Conservation (phyloP, 2,888 invertebrate genomes). For the Lepeophtheirus nordmannii region DNA sequence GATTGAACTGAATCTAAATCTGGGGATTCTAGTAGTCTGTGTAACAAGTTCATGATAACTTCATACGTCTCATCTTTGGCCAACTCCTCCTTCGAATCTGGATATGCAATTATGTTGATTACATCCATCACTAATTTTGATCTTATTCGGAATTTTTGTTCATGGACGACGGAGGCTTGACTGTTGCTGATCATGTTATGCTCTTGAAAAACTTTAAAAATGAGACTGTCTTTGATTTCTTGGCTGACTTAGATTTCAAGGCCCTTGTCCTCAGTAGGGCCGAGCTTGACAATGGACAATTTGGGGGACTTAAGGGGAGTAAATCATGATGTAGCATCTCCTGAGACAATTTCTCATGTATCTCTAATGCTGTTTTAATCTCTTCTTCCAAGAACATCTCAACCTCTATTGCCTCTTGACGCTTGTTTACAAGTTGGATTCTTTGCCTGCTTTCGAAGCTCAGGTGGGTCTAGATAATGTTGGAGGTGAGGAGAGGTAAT, state of each 20-base stretch:
- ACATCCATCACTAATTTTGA: background rate
- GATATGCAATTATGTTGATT: background rate
- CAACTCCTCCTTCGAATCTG: background rate
- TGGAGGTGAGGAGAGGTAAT: no score
- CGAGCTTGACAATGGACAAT: no score
- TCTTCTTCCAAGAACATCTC: no score
- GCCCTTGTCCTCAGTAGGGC: no score
- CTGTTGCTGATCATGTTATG: background rate
- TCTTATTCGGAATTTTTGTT: background rate
- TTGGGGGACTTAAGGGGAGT: no score
- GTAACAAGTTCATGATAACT: background rate
- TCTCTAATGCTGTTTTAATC: no score
- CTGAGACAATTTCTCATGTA: no score
- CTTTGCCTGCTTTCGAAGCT: no score
- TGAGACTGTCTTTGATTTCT: background rate
- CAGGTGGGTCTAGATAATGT: no score
- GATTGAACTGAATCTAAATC: background rate
- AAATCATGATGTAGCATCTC: no score
- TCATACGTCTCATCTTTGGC: background rate
- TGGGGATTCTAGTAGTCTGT: background rate
- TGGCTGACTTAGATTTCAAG: background rate
- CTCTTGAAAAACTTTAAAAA: background rate
- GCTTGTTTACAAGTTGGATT: no score
- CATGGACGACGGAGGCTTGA: background rate
- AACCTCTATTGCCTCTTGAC: no score